Evolutionary conservation across 2,797 vertebrate species (phyloP), one percentile per base, ranked within the genome.

Genomic region (Muscicapa comitata): DNA sequence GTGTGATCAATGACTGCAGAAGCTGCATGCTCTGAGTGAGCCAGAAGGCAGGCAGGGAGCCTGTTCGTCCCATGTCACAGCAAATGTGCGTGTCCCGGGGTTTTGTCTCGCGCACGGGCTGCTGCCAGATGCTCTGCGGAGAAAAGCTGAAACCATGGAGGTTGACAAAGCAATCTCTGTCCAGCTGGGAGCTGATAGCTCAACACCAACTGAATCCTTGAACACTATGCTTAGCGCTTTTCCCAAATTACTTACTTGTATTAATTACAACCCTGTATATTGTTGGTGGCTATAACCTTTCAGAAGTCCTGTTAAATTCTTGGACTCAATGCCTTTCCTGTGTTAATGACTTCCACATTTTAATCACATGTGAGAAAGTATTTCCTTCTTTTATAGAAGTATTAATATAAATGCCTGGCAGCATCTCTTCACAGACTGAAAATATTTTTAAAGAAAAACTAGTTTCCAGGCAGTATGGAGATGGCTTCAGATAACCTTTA

Each of bases 331-430:
- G 25, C 26, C 78, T 94, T 77, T 86, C 53, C 84, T 72, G 42
- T 77, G 50, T 83, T 92, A 95, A 94, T n/a, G 79, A 93, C 61
- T 95, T 95, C 86, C 95, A 94, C 58, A 68, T 82, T 95, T 82
- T 62, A 92, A 80, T 89, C 68, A 71, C 45, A 76, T 0, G 8
- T 48, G 33, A 89, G 75, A 77, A 90, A 93, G 63, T 47, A 91
- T 70, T 92, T 95, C 84, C 57, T 85, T 65, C 73, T 88, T 95
- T 85, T 88, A 91, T 11, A 72, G 57, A 47, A 42, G 42, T 77
- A 89, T 85, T 94, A 91, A 54, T 74, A 66, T 13, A 53, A 80
- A 89, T 37, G 62, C 38, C 68, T 92, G 61, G 59, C 72, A 95
- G 75, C 3, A 2, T 58, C 37, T 79, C 37, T 88, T 88, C 35